Evolutionary conservation across 2,113 vertebrate species (phyloP).

Genomic region (Bufo bufo): DNA sequence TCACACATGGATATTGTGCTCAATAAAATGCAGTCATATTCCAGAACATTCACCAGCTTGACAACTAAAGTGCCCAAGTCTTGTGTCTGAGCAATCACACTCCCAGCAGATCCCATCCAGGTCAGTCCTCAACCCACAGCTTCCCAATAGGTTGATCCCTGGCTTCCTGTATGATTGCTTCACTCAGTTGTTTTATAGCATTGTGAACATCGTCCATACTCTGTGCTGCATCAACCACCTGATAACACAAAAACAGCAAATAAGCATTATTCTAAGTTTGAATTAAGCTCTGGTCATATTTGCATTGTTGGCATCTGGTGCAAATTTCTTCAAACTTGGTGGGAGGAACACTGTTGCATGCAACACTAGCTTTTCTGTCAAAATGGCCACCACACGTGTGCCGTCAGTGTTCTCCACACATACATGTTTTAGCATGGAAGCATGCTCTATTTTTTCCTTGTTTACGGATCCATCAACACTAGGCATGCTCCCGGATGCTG

Average conservation of each 20-base stretch:
- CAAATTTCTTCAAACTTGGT: not conserved
- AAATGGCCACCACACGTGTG: not conserved
- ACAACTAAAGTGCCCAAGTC: not conserved
- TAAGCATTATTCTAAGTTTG: not conserved
- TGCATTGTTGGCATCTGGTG: not conserved
- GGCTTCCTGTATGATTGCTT: conserved; percentile 69
- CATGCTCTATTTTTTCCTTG: too few species aligned
- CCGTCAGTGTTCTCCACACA: too few species aligned
- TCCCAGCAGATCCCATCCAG: not conserved
- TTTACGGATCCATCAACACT: too few species aligned
- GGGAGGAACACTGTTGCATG: too few species aligned
- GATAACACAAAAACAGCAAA: conserved; percentile 3
- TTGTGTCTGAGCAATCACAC: not conserved
- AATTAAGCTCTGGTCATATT: not conserved
- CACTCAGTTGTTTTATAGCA: conserved; percentile 74
- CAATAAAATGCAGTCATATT: not conserved
- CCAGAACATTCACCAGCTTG: not conserved
- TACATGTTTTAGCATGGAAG: too few species aligned
- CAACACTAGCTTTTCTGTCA: not conserved
- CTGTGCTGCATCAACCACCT: conserved; percentile 85
- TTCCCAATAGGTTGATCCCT: conserved; percentile 73
- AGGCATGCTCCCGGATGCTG: too few species aligned
- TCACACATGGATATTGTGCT: not conserved
- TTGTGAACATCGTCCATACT: conserved; percentile 82
- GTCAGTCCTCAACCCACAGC: conserved; percentile 74